phyloP scores from a whole-genome alignment of 2,797 vertebrate genomes.

The Clamator glandarius region DNA sequence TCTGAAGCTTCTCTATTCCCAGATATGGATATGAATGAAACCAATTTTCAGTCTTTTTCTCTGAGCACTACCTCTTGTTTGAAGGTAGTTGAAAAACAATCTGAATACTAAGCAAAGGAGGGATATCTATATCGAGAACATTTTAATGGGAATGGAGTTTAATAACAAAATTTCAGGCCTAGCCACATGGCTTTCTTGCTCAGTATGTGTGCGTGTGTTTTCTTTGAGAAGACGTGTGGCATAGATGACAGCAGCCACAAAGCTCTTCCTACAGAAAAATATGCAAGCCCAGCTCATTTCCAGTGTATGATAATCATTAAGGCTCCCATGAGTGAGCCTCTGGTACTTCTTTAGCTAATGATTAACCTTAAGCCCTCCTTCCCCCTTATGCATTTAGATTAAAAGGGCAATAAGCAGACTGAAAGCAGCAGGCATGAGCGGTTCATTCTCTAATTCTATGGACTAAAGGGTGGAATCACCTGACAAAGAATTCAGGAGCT shows the following conservation, averaged over 20 bases:
- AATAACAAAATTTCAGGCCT: neutral
- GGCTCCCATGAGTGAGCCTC: neutral
- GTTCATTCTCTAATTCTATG: neutral
- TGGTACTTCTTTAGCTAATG: conserved; percentile 34
- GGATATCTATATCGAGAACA: neutral
- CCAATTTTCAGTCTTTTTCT: neutral
- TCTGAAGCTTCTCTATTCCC: neutral
- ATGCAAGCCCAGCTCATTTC: conserved; percentile 37
- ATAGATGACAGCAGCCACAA: neutral
- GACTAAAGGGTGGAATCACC: neutral
- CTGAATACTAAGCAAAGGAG: neutral
- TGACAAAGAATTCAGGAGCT: neutral
- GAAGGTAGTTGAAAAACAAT: neutral
- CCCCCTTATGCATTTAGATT: neutral
- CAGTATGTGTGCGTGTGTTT: neutral
- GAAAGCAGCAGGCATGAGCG: neutral
- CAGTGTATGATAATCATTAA: neutral
- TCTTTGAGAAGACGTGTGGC: neutral
- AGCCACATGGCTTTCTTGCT: neutral
- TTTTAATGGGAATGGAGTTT: neutral
- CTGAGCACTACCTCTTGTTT: neutral
- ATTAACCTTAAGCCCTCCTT: conserved; percentile 56
- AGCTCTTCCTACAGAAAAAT: conserved; percentile 16
- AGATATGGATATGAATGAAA: accelerated
- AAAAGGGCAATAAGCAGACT: neutral